Evolutionary conservation across 1,140 invertebrate species (phyloP).

Genomic region (Plutomurus gul): DNA sequence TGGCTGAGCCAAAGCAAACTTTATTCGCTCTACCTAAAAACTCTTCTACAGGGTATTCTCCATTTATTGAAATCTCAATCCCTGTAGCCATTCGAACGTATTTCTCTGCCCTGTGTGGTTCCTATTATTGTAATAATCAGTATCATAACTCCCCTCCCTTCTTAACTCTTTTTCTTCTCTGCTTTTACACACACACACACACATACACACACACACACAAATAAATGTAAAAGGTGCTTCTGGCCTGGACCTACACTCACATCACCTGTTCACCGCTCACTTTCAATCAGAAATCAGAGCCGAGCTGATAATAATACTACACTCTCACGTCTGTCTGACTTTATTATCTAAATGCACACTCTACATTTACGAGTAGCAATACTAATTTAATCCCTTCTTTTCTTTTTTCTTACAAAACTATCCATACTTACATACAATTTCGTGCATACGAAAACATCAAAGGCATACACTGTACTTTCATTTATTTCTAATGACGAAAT

Average conservation of each 20-base stretch:
- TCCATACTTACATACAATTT: no score
- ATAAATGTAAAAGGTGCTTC: not conserved
- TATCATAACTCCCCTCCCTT: not conserved
- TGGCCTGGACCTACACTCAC: not conserved
- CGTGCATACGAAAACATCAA: no score
- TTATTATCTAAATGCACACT: not conserved
- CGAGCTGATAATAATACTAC: not conserved
- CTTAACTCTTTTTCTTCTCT: not conserved
- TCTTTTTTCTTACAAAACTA: no score
- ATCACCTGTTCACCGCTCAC: not conserved
- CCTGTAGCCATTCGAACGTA: not conserved
- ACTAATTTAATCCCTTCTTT: no score
- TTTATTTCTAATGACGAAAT: no score
- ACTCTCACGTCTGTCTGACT: not conserved
- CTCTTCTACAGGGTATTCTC: not conserved
- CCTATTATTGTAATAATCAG: not conserved
- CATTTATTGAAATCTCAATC: not conserved
- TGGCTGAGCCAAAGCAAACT: conserved; percentile 21
- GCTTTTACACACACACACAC: not conserved
- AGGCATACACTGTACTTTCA: no score
- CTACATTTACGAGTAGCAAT: no score
- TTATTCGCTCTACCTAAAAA: conserved; percentile 10
- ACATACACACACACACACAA: not conserved
- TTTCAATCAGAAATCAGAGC: conserved; percentile 4
- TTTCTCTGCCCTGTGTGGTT: not conserved